A percentile compares a stretch with the other conserved stretches of the same genome.
phyloP scores from a whole-genome alignment of 2,888 invertebrate species.

The Trilocha varians region DNA sequence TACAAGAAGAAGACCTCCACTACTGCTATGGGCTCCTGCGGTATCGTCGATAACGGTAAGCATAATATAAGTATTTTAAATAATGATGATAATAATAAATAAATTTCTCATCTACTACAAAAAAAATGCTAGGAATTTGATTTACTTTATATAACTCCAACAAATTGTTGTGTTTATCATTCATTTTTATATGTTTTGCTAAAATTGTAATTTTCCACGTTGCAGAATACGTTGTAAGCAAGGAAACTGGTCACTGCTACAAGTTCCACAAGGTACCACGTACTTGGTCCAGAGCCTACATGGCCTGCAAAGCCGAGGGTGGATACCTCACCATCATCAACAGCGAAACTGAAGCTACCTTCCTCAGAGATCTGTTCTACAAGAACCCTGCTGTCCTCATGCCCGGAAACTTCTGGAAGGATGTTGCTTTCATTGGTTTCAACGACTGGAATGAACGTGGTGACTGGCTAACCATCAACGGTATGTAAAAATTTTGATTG shows the following conservation, averaged over 20 bases:
- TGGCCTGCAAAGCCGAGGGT: constrained; percentile 37
- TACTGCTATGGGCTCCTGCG: constrained; percentile 1
- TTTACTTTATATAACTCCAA: too few relatives aligned
- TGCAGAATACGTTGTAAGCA: constrained; percentile 29
- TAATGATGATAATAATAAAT: too few relatives aligned
- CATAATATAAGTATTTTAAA: not conserved
- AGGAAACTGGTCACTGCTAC: constrained; percentile 35
- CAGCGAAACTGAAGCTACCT: constrained; percentile 24
- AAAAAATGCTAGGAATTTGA: too few relatives aligned
- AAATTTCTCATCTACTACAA: too few relatives aligned
- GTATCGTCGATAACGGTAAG: not conserved
- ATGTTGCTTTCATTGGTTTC: constrained; percentile 25
- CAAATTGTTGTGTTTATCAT: not conserved
- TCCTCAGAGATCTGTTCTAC: constrained; percentile 21
- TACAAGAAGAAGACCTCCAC: constrained; percentile 15
- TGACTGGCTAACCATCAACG: constrained; percentile 31
- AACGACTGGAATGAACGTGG: constrained; percentile 26
- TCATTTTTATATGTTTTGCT: not conserved
- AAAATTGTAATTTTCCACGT: not conserved
- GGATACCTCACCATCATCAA: constrained; percentile 37
- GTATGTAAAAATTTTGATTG: too few relatives aligned
- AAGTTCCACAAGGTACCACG: constrained; percentile 34
- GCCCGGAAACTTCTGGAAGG: constrained; percentile 16
- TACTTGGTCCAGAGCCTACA: constrained; percentile 32
- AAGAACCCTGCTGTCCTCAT: constrained; percentile 18